These are phyloP conservation scores for Physocephala rufipes DNA, from an alignment of 2,888 invertebrate genomes.

Conservation along the genomic window DNA sequence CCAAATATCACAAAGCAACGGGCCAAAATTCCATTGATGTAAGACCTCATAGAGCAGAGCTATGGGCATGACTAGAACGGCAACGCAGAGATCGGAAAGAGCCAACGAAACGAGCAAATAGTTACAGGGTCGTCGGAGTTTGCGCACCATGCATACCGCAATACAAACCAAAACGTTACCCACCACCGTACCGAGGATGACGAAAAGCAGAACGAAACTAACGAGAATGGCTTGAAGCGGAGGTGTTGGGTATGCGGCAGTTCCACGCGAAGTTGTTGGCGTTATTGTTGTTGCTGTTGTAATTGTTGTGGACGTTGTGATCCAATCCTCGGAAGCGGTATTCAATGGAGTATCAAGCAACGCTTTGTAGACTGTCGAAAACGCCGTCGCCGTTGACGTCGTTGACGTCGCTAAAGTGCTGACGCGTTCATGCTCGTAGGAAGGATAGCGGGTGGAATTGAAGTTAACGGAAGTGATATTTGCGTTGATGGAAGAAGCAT, in stretches of 20 bases:
- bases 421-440: too few relatives aligned
- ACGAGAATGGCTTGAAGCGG: conserved; percentile 72
- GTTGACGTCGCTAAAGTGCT: too few relatives aligned
- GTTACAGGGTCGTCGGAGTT: conserved; percentile 88
- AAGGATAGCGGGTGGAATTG: too few relatives aligned
- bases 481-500: too few relatives aligned
- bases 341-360: too few relatives aligned
- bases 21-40: conserved; percentile 91
- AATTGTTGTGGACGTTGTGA: conserved; percentile 38
- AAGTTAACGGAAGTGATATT: too few relatives aligned
- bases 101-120: conserved; percentile 94
- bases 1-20: conserved; percentile 93
- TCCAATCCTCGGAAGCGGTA: conserved; percentile 43
- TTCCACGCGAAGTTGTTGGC: conserved; percentile 24
- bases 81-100: conserved; percentile 95
- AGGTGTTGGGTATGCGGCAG: conserved; percentile 55
- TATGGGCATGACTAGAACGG: conserved; percentile 96
- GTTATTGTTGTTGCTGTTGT: conserved; percentile 24
- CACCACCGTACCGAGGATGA: conserved; percentile 82
- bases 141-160: conserved; percentile 93
- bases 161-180: conserved; percentile 94
- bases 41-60: conserved; percentile 93
- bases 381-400: too few relatives aligned
- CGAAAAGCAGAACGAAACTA: conserved; percentile 76
- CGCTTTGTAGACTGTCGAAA: too few relatives aligned